Conservation (phyloP, 2,113 vertebrate genomes). For the Toxotes jaculatrix region DNA sequence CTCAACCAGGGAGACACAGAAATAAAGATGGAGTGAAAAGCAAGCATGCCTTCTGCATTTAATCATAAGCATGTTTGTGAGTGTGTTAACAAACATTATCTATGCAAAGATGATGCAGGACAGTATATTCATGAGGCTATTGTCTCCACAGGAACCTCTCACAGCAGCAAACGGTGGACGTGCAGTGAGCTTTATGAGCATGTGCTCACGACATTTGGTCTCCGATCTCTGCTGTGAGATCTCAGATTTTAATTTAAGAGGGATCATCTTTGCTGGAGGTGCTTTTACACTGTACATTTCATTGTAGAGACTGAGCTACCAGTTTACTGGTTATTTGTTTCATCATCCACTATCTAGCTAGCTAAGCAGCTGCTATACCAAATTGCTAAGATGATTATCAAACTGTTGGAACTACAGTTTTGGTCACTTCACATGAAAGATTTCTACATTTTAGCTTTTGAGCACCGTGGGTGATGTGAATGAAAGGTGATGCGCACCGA, state of each 20-base stretch:
- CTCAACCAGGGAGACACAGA: constrained; percentile 2
- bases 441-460: no score
- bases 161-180: constrained; percentile 12
- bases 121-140: background rate
- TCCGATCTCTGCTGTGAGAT: background rate
- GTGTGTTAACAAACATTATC: constrained; percentile 1
- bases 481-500: background rate
- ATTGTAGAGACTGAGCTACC: background rate
- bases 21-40: background rate
- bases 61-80: background rate
- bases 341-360: background rate
- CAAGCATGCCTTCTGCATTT: background rate
- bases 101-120: constrained; percentile 28
- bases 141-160: background rate
- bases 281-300: background rate
- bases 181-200: background rate
- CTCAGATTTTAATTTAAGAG: background rate
- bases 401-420: background rate
- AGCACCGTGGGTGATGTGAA: no score
- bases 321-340: background rate
- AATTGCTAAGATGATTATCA: background rate
- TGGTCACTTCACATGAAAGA: no score
- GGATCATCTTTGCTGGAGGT: background rate
- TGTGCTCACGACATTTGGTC: background rate
- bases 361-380: background rate